phyloP scores from a whole-genome alignment of 2,113 vertebrate genomes.

The Aldabrachelys gigantea region DNA sequence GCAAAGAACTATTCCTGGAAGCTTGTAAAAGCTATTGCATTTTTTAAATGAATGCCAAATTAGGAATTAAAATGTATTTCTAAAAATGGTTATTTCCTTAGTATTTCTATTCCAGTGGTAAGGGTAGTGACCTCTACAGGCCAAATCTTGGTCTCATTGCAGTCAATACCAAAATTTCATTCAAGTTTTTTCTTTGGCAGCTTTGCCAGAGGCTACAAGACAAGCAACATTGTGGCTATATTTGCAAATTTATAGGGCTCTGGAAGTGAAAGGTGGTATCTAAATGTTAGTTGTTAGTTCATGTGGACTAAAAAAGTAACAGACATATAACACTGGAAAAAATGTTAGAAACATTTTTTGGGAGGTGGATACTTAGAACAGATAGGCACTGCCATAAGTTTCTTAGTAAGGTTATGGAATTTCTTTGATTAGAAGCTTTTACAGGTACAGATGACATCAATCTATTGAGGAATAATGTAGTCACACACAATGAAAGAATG shows the following conservation, averaged over 20 bases:
- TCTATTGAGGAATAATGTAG: not conserved
- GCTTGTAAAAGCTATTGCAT: not conserved
- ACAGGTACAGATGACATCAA: not conserved
- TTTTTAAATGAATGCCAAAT: not conserved
- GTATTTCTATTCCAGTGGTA: not conserved
- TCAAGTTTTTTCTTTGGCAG: conserved; percentile 37
- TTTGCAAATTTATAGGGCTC: not conserved
- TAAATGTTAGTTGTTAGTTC: not conserved
- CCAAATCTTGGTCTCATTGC: not conserved
- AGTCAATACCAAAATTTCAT: conserved; percentile 23
- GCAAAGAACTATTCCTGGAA: not conserved
- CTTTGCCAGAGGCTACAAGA: not conserved
- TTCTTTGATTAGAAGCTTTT: conserved; percentile 24
- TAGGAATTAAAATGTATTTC: not conserved
- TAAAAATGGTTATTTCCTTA: not conserved
- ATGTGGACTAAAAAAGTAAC: not conserved
- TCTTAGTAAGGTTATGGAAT: not conserved
- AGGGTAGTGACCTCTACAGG: not conserved
- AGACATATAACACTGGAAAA: not conserved
- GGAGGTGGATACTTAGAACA: not conserved
- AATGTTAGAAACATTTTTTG: not conserved
- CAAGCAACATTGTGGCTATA: not conserved
- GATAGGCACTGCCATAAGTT: not conserved
- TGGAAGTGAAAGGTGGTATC: not conserved
- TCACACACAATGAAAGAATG: not conserved